A percentile compares a stretch with the other conserved stretches of the same genome.
phyloP scores from a whole-genome alignment of 2,113 vertebrate species.

The Podiceps cristatus region DNA sequence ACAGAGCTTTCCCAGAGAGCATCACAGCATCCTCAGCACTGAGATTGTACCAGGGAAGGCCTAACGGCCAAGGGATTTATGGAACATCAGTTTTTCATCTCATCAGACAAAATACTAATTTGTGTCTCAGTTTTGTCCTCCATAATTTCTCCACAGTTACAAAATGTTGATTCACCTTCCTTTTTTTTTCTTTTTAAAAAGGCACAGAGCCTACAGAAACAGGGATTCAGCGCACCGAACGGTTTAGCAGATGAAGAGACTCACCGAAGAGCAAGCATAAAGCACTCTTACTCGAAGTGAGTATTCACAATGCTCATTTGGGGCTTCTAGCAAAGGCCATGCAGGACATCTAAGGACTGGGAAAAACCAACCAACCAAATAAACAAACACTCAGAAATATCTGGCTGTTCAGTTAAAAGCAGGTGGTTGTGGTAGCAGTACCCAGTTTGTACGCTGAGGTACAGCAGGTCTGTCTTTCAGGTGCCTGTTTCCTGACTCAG shows the following conservation, averaged over 20 bases:
- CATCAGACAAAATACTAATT: background rate
- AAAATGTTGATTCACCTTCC: background rate
- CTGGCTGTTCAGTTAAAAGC: background rate
- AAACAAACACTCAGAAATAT: background rate
- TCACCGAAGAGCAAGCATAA: background rate
- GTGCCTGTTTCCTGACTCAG: background rate
- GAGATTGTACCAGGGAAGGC: background rate
- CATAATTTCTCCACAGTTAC: background rate
- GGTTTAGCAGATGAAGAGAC: background rate
- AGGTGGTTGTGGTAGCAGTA: background rate
- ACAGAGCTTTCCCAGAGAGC: background rate
- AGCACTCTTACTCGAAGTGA: background rate
- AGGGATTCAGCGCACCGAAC: background rate
- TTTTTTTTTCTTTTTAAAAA: background rate
- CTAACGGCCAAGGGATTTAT: background rate
- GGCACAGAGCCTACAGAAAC: background rate
- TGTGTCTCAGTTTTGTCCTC: background rate
- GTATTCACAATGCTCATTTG: background rate
- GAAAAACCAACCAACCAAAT: too few species aligned
- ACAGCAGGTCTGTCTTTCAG: background rate
- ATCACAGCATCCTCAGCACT: background rate
- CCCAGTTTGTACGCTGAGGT: background rate
- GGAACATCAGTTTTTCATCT: background rate
- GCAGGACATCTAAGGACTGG: background rate
- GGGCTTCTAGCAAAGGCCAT: background rate